Evolutionary conservation across 2,888 invertebrate species (phyloP), one percentile per base, ranked within the genome.

Genomic region (Cheilosia variabilis): DNA sequence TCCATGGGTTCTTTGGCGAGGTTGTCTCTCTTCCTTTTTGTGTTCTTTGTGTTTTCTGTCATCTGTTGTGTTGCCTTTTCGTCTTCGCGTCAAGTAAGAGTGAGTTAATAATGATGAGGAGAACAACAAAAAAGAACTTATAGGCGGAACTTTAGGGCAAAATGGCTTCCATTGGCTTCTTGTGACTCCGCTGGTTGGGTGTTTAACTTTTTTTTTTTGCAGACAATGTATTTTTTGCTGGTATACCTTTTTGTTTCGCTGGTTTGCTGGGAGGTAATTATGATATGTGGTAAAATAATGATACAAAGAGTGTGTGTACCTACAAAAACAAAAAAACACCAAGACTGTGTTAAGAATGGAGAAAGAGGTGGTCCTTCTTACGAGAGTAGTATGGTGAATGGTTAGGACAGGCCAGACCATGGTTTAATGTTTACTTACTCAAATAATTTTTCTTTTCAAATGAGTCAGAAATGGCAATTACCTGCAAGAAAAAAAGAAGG

Each of bases 241-340:
- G 9, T 19, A 66, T 76, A 24, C 1, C n/a, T 41, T 43, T 55
- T 31, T 19, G 34, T 60, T 63, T 41, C 53, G 58, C 17, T 65
- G 60, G 72, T 63, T 41, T 58, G 58, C 17, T 65, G 60, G 72
- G 87, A 77, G 87, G 88, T 88, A 89, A 89, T 89, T 88, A 88
- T 88, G 87, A 88, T 87, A 88, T 88, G 88, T 88, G 87, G 88
- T 87, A 87, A 87, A 87, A 88, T 88, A 88, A 88, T 88, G 69
- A 71, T 71, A 60, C 65, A 47, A 65, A 65, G 34, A 58, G 31
- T 22, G 57, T 24, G 47, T 17, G 34, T 34, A 17, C 7, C 52
- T n/a, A 31, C 6, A 27, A 52, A 43, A 34, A n/a, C n/a, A n/a
- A n/a, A n/a, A n/a, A 22, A 52, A 43, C 57, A 10, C 2, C 7